phyloP scores from a whole-genome alignment of 2,888 invertebrate genomes.

The Drosophila greeni region DNA sequence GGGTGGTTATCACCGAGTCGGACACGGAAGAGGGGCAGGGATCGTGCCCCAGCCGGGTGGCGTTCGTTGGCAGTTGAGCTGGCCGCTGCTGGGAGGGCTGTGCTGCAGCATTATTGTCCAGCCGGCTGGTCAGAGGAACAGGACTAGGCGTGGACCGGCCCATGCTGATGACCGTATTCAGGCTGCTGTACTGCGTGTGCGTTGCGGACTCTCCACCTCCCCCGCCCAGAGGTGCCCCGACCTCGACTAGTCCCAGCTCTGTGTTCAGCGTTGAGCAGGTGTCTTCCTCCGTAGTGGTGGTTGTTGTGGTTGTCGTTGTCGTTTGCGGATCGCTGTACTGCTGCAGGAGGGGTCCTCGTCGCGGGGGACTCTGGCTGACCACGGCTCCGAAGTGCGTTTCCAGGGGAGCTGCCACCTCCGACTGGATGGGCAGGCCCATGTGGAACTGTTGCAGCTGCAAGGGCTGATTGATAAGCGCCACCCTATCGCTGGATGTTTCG shows the following conservation, averaged over 20 bases:
- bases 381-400: conserved; percentile 76
- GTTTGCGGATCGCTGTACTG: conserved; percentile 78
- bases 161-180: conserved; percentile 74
- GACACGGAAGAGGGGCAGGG: conserved; percentile 75
- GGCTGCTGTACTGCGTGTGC: conserved; percentile 74
- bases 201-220: conserved; percentile 56
- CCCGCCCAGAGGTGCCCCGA: conserved; percentile 9
- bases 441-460: conserved; percentile 61
- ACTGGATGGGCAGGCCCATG: conserved; percentile 40
- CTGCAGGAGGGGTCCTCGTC: conserved; percentile 74
- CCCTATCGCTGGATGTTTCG: conserved; percentile 71
- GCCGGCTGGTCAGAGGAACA: conserved; percentile 48
- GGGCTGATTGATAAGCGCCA: conserved; percentile 66
- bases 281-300: conserved; percentile 76
- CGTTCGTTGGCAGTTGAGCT: conserved; percentile 66
- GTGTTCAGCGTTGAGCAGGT: conserved; percentile 78
- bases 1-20: conserved; percentile 69
- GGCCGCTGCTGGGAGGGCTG: conserved; percentile 42
- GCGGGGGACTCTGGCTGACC: conserved; percentile 68
- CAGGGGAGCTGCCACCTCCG: conserved; percentile 63
- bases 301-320: conserved; percentile 71
- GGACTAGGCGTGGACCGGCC: conserved; percentile 63
- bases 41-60: conserved; percentile 64
- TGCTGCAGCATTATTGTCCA: conserved; percentile 56
- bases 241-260: conserved; percentile 67